A percentile compares a stretch with the other conserved stretches of the same genome.
phyloP scores from a whole-genome alignment of 2,113 vertebrate species.

The Cynocephalus volans region DNA sequence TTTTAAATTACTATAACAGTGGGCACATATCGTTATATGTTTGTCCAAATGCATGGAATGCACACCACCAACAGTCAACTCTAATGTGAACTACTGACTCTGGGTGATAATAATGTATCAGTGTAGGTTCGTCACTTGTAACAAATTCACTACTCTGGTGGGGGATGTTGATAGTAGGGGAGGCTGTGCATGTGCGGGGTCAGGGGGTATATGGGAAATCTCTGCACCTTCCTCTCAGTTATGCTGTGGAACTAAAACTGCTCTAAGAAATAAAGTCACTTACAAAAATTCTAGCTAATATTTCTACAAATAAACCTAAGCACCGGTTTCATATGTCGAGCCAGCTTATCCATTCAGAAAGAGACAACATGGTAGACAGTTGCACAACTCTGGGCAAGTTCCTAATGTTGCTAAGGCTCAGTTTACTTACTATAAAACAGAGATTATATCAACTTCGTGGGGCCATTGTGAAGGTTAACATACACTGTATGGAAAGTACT shows the following conservation, averaged over 20 bases:
- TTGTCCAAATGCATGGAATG: neutral
- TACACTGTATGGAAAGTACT: neutral
- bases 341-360: neutral
- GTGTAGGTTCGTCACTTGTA: neutral
- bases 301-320: neutral
- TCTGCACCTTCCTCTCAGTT: neutral
- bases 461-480: neutral
- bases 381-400: neutral
- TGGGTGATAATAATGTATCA: neutral
- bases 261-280: neutral
- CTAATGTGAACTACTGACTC: accelerated
- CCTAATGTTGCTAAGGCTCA: neutral
- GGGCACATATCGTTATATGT: neutral
- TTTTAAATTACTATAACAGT: neutral
- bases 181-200: too few relatives aligned
- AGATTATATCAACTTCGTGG: neutral
- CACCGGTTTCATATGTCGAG: neutral
- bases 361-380: accelerated
- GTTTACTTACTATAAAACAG: neutral
- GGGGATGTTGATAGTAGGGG: accelerated
- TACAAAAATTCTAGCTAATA: constrained; percentile 15
- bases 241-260: neutral
- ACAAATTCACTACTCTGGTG: neutral
- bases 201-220: accelerated
- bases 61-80: neutral